These are phyloP conservation scores for Graphium colonna DNA, from an alignment of 2,888 invertebrate genomes.

Conservation along the genomic window DNA sequence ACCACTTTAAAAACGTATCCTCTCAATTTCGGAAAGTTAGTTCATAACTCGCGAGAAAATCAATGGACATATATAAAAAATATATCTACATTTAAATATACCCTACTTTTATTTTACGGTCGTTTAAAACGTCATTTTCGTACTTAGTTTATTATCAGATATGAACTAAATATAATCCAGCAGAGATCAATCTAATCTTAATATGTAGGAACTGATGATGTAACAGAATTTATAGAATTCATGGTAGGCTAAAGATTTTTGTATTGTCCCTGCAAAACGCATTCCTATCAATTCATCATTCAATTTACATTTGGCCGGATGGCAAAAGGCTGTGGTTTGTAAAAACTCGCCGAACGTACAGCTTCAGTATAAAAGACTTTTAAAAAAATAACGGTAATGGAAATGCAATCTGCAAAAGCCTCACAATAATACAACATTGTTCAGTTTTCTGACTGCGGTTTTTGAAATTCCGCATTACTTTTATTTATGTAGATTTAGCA, in stretches of 20 bases:
- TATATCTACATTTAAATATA: too few relatives aligned
- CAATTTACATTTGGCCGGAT: slow-evolving; percentile 71
- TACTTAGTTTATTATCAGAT: slow-evolving; percentile 32
- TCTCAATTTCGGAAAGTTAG: too few relatives aligned
- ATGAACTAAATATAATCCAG: slow-evolving; percentile 30
- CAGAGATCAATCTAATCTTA: not conserved
- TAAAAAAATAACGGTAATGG: slow-evolving; percentile 5
- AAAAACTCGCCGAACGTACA: slow-evolving; percentile 16
- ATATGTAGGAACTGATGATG: not conserved
- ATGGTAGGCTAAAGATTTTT: slow-evolving; percentile 51
- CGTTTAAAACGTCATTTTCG: too few relatives aligned
- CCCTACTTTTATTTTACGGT: too few relatives aligned
- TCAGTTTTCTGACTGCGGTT: too few relatives aligned
- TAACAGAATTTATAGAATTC: slow-evolving; percentile 46
- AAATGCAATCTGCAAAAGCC: not conserved
- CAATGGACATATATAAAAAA: too few relatives aligned
- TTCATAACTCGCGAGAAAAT: too few relatives aligned
- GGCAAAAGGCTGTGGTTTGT: slow-evolving; percentile 30
- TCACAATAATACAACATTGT: too few relatives aligned
- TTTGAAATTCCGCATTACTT: too few relatives aligned
- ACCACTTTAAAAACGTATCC: too few relatives aligned
- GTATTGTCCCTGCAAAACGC: slow-evolving; percentile 47
- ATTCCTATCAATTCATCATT: slow-evolving; percentile 73
- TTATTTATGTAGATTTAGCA: too few relatives aligned
- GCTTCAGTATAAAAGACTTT: slow-evolving; percentile 13